Evolutionary conservation across 2,888 invertebrate genomes (phyloP), one percentile per base, ranked within the genome.

Genomic region (Apamea crenata): DNA sequence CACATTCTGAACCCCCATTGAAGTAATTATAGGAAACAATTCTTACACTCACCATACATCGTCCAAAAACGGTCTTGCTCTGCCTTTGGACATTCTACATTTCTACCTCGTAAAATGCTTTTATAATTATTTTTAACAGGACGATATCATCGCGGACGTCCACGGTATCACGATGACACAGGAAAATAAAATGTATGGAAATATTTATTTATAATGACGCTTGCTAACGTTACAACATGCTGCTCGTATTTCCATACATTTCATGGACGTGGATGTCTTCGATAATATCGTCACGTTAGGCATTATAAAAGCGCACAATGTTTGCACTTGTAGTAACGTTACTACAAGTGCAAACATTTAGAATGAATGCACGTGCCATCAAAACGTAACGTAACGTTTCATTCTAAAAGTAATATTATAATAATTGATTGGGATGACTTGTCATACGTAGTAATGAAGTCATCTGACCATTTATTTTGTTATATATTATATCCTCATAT

Each of bases 371-470:
- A 47, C 47, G 47, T 16, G 47, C 47, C 47, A 8, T 47, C 47
- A 14, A 40, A 40, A 40, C 40, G 36, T 36, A 36, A 36, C 3
- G 36, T 36, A 36, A 6, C 40, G 40, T 40, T 40, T 40, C 6
- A 40, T 40, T 40, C 40, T 40, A 40, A 40, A 40, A 6, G 44
- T 32, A 36, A 32, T 29, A 10, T 18, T 21, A 16, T 29, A 32
- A 32, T 1, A 44, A 77, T 66, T 66, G n/a, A 76, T 74, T n/a
- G 53, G 53, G 6, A 8, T 53, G 25, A 32, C 53, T 29, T 21
- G 10, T 40, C 4, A 67, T 53, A 70, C 59, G 59, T 66, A 74
- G 63, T 63, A 66, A 71, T 71, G 61, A 74, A 74, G 47, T 82
- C 80, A 74, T 65, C n/a, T 44, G 7, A 12, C 10, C 16, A 36